Evolutionary conservation across 2,888 invertebrate genomes (phyloP), one percentile per base, ranked within the genome.

Genomic region (Latheticus oryzae): DNA sequence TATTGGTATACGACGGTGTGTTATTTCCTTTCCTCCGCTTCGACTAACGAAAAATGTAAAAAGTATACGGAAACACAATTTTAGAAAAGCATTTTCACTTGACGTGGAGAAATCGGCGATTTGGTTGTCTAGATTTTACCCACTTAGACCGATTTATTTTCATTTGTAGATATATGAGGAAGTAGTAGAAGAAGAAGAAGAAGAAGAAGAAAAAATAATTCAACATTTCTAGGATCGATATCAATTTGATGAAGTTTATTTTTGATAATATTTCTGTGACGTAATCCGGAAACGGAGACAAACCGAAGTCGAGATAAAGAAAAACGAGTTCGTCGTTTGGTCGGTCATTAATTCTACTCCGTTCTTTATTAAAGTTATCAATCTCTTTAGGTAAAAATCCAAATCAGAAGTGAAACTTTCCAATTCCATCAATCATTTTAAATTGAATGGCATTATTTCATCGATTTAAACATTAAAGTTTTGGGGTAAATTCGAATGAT

Each of bases 81-180:
- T 42, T 26, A 42, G 26, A 42, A 42, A 13, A 40, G 40, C 40
- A 24, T 3, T 40, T 9, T 40, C 13, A 8, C 13, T 37, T 57
- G 67, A 69, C 69, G 57, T 64, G 60, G 68, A 69, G 60, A 69
- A 68, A 69, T 69, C 60, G 68, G 54, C 69, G 69, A 42, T 42
- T 42, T 42, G 42, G 42, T 42, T 42, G 26, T 38, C 42, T 48
- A 40, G 52, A 42, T 42, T 52, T 52, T 21, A 23, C 47, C 30
- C 19, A 16, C 33, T 48, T 26, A n/a, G 24, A 12, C 13, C 48
- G 52, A 52, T 52, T 52, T 52, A 52, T 52, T 52, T 42, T 52
- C 52, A 52, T 52, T 52, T 52, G 17, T 40, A 40, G n/a, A n/a
- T n/a, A 42, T 21, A 19, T 19, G 21, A 19, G 21, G n/a, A n/a